Percentiles rank a stretch among this genome's conserved stretches.
These are phyloP conservation scores for Serilophus lunatus DNA, from an alignment of 2,113 vertebrate species.

Conservation along the genomic window DNA sequence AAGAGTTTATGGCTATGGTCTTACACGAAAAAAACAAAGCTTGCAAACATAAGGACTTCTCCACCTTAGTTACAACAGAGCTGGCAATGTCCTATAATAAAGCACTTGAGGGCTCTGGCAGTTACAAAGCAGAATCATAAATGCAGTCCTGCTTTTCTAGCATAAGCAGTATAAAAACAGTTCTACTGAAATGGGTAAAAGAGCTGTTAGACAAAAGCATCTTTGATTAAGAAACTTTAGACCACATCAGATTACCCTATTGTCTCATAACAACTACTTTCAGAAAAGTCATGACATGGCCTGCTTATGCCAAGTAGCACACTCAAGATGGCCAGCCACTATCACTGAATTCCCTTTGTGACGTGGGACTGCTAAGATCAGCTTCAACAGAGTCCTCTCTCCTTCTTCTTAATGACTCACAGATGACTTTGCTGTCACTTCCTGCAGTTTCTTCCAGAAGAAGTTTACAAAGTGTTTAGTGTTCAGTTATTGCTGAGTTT, in stretches of 20 bases:
- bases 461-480: constrained; percentile 47
- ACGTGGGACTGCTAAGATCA: neutral
- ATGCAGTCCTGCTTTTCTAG: neutral
- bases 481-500: constrained; percentile 72
- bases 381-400: neutral
- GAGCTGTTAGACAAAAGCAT: neutral
- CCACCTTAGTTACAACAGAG: neutral
- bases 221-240: constrained; percentile 19
- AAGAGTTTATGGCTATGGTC: neutral
- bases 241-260: constrained; percentile 10
- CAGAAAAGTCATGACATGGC: neutral
- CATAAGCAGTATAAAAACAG: constrained; percentile 22
- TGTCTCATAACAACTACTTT: neutral
- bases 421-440: constrained; percentile 59
- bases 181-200: neutral
- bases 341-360: neutral
- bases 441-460: constrained; percentile 5
- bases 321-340: neutral
- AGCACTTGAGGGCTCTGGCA: constrained; percentile 48
- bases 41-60: neutral
- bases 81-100: constrained; percentile 1
- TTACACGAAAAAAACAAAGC: neutral
- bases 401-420: constrained; percentile 46
- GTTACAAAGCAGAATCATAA: constrained; percentile 8
- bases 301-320: neutral